Conservation (phyloP, 2,797 vertebrate species). For the Protonibea diacanthus region DNA sequence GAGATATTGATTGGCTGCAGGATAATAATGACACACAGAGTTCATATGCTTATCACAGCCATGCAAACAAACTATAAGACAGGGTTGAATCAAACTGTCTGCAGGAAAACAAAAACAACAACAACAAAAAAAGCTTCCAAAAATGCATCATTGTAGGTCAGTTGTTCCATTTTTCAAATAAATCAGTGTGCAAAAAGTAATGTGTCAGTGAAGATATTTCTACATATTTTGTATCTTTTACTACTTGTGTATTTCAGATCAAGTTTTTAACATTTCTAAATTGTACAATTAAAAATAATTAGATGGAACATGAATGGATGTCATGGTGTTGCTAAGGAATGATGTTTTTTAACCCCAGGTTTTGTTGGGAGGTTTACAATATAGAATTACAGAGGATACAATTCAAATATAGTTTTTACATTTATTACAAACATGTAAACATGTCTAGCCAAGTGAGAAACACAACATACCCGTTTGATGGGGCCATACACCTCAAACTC, state of each 20-base stretch:
- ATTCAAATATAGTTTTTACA: background rate
- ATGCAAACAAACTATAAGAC: background rate
- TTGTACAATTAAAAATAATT: too few species aligned
- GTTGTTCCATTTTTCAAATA: background rate
- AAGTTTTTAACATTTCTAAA: too few species aligned
- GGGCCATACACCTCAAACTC: conserved; percentile 97
- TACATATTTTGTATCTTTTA: too few species aligned
- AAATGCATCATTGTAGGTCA: background rate
- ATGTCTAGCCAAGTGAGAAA: background rate
- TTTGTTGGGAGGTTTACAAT: background rate
- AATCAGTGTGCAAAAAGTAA: background rate
- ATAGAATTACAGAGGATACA: background rate
- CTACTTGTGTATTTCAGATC: too few species aligned
- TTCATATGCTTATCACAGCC: too few species aligned
- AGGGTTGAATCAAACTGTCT: background rate
- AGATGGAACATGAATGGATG: background rate
- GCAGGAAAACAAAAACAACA: background rate
- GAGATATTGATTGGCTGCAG: background rate
- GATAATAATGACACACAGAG: background rate
- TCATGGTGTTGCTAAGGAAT: background rate
- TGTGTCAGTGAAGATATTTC: too few species aligned
- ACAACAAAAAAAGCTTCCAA: background rate
- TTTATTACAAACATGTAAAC: background rate
- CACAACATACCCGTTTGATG: conserved; percentile 90
- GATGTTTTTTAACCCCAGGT: too few species aligned